Base-by-base conservation (phyloP, 2,888 invertebrate genomes). In the Acleris sparsana region DNA sequence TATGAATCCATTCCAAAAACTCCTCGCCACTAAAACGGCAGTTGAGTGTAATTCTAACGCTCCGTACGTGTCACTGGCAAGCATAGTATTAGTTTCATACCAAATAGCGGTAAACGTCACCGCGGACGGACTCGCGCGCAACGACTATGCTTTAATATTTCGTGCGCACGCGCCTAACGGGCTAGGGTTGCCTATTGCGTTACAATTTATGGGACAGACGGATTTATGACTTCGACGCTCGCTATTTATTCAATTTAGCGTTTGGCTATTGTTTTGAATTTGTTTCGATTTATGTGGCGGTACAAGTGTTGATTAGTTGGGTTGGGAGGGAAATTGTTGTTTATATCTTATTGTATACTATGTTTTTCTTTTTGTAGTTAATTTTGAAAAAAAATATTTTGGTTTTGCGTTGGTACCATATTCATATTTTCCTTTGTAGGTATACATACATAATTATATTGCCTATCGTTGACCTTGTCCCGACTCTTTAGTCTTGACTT, bases 201-300 rank as follows among this genome's bases (percentile, higher is more conserved):
- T 73, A 73, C 77, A 73, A 80, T 81, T 82, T 82, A 83, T 79
- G 74, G 65, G 75, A 72, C 76, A 80, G 76, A 79, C 77, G 78
- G 80, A 82, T 81, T 79, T 76, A 78, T 51, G 60, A 11, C 72
- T 69, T 73, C 75, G 66, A 62, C 66, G 63, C 64, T 22, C 20
- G n/a, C 48, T 52, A 55, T 68, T 68, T 64, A 68, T 70, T 68
- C 57, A 60, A 58, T 52, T 67, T 61, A 70, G 67, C 64, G 69
- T 68, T 68, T 68, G 63, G 72, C 68, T 59, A 66, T 69, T 71
- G 61, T 64, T 64, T 64, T 22, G 44, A 49, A 64, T 39, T 53
- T 59, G 43, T 59, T 43, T 6, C 13, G 16, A 64, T 63, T 43
- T 63, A 29, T 33, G 53, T 48, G 3, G 46, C n/a, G 25, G 39